Base-by-base conservation (phyloP, 1,140 invertebrate species). In the Oreohelix idahoensis region DNA sequence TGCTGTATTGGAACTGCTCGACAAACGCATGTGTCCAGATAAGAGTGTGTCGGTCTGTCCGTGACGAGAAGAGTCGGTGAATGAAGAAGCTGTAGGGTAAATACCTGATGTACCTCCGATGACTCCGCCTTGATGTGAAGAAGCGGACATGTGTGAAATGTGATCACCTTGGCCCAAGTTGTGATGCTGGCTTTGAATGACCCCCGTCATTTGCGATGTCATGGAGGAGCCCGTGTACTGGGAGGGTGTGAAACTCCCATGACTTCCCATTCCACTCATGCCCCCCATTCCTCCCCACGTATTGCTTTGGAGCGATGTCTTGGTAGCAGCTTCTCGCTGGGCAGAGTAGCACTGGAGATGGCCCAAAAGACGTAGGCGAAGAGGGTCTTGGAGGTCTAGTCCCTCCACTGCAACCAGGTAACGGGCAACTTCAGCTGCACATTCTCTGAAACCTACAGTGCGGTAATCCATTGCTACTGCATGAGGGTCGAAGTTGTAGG, bases 381-480 rank as follows among this genome's bases (percentile, higher is more conserved):
- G 93, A 0, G 98, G 97, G 92, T 99, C 97, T 87, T 98, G 97
- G n/a, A 98, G 95, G 92, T 98, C 98, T 89, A 99, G 94, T 39
- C 98, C 98, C 93, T 99, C 98, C 90, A 97, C 97, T 84, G 97
- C 96, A 71, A 98, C 97, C 49, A 99, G 93, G 92, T 99, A 95
- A 29, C 97, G 94, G 0, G 97, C 96, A 0, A 98, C 97, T 93
- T 99, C 98, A 0, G 97, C 96, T 0, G 96, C 96, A 92, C 98
- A 99, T 90, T 99, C 98, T 32, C 97, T 94, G 94, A 98, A 99
- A 0, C 98, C 98, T 79, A 99, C 97, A 83, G 95, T 96, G 92
- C 98, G 97, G 93, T 98, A 98, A 91, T 99, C 97, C 95, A 98
- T 97, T 2, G 97, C 97, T 90, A 98, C 96, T 0, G 88, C 78